Conservation (phyloP, 64 coral and sea anemone genomes). For the Porites australiensis region DNA sequence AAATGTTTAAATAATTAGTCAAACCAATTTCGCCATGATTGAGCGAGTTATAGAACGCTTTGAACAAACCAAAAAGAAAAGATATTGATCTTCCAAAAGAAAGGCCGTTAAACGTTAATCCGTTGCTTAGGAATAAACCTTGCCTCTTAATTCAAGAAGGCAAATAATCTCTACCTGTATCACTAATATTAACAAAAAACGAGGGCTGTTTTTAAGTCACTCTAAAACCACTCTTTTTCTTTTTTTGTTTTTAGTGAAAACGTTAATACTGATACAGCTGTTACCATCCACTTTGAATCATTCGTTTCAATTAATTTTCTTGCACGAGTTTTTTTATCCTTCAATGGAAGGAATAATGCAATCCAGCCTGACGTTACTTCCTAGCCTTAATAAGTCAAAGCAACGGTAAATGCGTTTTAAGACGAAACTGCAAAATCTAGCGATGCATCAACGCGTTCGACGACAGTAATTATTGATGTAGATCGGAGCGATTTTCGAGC, state of each 20-base stretch:
- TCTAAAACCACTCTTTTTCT: neutral
- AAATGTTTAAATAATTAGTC: neutral
- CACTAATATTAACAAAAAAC: conserved; percentile 2
- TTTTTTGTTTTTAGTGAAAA: conserved; percentile 16
- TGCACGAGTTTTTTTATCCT: neutral
- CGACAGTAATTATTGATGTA: neutral
- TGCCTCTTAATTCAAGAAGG: neutral
- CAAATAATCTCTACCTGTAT: neutral
- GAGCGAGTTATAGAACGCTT: neutral
- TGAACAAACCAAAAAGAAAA: conserved; percentile 27
- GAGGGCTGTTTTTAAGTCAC: neutral
- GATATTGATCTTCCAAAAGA: neutral
- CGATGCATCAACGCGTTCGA: neutral
- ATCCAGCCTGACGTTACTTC: neutral
- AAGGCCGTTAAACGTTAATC: conserved; percentile 10
- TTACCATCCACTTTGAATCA: conserved; percentile 29
- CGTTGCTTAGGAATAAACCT: conserved; percentile 23
- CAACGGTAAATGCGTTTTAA: neutral
- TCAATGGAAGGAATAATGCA: neutral
- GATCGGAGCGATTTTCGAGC: neutral
- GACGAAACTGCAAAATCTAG: neutral
- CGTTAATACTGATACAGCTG: neutral
- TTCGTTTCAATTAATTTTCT: conserved; percentile 30
- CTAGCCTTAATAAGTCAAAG: neutral
- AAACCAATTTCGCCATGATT: conserved; percentile 28